Conservation (phyloP, 2,888 invertebrate species). For the Drosophila mimica region DNA sequence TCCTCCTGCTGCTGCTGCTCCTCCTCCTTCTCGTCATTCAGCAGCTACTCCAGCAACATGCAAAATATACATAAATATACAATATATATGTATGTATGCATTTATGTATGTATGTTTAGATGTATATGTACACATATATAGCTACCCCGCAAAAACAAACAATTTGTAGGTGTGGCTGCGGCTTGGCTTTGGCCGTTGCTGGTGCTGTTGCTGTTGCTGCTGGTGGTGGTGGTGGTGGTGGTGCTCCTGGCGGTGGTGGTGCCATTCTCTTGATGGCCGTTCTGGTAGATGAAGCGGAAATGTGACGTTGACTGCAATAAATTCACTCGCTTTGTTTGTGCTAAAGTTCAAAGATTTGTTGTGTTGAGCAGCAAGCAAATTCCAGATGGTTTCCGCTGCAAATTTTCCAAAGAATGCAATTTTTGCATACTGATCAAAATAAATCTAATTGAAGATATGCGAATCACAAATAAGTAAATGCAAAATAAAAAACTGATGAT, state of each 20-base stretch:
- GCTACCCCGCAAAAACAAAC: slow-evolving; percentile 58
- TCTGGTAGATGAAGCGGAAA: slow-evolving; percentile 83
- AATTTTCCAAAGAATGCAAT: slow-evolving; percentile 14
- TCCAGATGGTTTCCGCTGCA: slow-evolving; percentile 26
- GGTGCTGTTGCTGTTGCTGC: slow-evolving; percentile 13
- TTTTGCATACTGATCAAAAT: slow-evolving; percentile 6
- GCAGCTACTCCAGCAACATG: slow-evolving; percentile 49
- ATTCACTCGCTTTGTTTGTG: slow-evolving; percentile 70
- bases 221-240: slow-evolving; percentile 16
- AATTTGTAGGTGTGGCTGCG: slow-evolving; percentile 79
- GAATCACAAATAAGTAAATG: background rate
- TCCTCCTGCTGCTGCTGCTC: background rate
- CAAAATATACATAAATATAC: slow-evolving; percentile 57
- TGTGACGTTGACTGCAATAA: slow-evolving; percentile 78
- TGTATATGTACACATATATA: background rate
- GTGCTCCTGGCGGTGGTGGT: slow-evolving; percentile 30
- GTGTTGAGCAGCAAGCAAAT: slow-evolving; percentile 30
- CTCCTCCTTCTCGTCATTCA: slow-evolving; percentile 3
- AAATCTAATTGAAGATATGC: background rate
- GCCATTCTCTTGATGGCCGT: slow-evolving; percentile 74
- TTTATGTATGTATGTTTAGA: slow-evolving; percentile 1
- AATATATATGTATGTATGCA: slow-evolving; percentile 4
- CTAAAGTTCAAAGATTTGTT: slow-evolving; percentile 70
- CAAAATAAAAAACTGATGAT: background rate
- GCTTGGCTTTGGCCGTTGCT: slow-evolving; percentile 38